Conservation (phyloP, 2,888 invertebrate species). For the Drosophila cognata region DNA sequence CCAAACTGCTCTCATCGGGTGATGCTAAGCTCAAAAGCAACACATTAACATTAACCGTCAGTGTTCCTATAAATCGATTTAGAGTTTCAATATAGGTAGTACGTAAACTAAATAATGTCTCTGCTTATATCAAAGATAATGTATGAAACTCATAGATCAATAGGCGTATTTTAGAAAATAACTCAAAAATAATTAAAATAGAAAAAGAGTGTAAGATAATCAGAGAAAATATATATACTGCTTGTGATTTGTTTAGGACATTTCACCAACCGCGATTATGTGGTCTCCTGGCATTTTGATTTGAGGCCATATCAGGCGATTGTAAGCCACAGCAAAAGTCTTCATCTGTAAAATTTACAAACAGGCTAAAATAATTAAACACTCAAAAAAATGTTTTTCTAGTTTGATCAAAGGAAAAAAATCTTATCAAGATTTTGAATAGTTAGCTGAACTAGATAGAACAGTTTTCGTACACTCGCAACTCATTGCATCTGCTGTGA, state of each 20-base stretch:
- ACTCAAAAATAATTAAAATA: background rate
- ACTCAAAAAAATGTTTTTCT: background rate
- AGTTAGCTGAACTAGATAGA: background rate
- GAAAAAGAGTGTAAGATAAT: background rate
- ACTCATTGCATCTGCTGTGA: background rate
- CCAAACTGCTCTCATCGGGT: conserved; percentile 98
- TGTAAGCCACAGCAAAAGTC: conserved; percentile 95
- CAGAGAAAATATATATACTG: conserved; percentile 9
- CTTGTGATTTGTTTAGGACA: conserved; percentile 37
- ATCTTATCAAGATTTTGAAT: background rate
- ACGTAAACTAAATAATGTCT: background rate
- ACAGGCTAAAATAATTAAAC: conserved; percentile 1
- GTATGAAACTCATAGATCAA: conserved; percentile 19
- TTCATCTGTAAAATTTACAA: conserved; percentile 89
- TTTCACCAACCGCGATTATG: conserved; percentile 85
- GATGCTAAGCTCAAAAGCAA: conserved; percentile 96
- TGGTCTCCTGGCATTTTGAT: conserved; percentile 86
- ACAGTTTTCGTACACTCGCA: background rate
- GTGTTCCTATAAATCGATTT: conserved; percentile 88
- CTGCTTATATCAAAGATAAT: conserved; percentile 6
- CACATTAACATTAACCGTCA: conserved; percentile 97
- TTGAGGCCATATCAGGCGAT: conserved; percentile 91
- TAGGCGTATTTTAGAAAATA: background rate
- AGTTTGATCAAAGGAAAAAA: background rate
- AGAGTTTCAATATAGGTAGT: background rate